These are phyloP conservation scores for Xanthorhoe designata DNA, from an alignment of 2,888 invertebrate genomes.

Conservation along the genomic window DNA sequence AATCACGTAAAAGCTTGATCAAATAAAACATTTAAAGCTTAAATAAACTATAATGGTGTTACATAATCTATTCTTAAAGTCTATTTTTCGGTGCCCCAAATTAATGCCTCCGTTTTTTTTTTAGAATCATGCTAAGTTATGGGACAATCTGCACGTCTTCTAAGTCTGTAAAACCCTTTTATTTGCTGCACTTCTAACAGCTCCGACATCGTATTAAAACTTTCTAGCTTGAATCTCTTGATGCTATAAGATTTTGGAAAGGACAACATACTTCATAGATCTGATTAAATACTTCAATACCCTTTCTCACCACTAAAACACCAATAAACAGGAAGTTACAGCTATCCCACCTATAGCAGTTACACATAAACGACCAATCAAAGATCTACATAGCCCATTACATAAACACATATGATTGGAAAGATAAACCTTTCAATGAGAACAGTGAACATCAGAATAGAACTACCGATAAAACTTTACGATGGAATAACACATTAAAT, in stretches of 20 bases:
- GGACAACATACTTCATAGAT: not conserved
- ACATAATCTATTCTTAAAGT: too few relatives aligned
- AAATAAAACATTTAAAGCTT: not conserved
- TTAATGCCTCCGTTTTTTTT: too few relatives aligned
- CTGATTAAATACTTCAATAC: slow-evolving; percentile 15
- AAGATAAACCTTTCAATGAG: slow-evolving; percentile 38
- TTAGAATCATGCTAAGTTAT: too few relatives aligned
- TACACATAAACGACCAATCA: slow-evolving; percentile 33
- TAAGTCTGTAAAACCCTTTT: too few relatives aligned
- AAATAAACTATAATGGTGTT: not conserved
- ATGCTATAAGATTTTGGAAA: not conserved
- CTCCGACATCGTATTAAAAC: not conserved
- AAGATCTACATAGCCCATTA: slow-evolving; percentile 32
- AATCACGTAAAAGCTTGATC: not conserved
- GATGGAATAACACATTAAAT: slow-evolving; percentile 47
- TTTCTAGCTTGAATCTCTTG: not conserved
- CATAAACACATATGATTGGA: slow-evolving; percentile 32
- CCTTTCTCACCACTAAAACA: slow-evolving; percentile 34
- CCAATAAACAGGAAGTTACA: slow-evolving; percentile 32
- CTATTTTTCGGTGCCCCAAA: too few relatives aligned
- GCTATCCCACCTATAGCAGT: slow-evolving; percentile 24
- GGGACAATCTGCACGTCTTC: too few relatives aligned
- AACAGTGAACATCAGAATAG: slow-evolving; percentile 18
- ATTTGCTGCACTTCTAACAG: not conserved
- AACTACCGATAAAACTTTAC: slow-evolving; percentile 46